Conservation (phyloP, 2,113 vertebrate genomes). For the Meles meles region DNA sequence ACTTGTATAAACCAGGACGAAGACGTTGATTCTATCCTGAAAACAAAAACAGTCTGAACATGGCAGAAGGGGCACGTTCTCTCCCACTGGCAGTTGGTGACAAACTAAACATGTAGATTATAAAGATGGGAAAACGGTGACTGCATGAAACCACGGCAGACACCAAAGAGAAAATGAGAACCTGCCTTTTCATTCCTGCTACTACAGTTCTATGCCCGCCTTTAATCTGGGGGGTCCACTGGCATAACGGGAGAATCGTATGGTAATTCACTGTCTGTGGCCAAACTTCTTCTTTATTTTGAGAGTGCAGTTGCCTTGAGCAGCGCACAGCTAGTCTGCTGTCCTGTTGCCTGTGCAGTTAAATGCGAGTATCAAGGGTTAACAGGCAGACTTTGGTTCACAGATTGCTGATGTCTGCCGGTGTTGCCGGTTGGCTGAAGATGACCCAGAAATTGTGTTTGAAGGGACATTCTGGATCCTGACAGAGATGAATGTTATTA, state of each 20-base stretch:
- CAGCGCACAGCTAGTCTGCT: background rate
- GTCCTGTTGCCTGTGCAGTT: background rate
- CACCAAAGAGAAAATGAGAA: background rate
- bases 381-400: background rate
- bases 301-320: background rate
- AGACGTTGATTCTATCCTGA: background rate
- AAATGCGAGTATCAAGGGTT: background rate
- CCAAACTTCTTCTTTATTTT: background rate
- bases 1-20: background rate
- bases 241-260: background rate
- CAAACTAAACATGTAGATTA: background rate
- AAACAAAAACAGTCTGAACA: background rate
- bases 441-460: background rate
- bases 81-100: background rate
- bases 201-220: background rate
- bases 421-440: background rate
- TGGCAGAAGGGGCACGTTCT: fast-evolving
- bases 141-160: background rate
- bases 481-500: background rate
- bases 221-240: background rate
- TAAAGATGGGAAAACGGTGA: background rate
- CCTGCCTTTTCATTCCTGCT: background rate
- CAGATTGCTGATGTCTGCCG: background rate
- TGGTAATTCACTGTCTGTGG: background rate
- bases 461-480: background rate